Evolutionary conservation across 1,140 invertebrate species (phyloP).

Genomic region (Drepana arcuata): DNA sequence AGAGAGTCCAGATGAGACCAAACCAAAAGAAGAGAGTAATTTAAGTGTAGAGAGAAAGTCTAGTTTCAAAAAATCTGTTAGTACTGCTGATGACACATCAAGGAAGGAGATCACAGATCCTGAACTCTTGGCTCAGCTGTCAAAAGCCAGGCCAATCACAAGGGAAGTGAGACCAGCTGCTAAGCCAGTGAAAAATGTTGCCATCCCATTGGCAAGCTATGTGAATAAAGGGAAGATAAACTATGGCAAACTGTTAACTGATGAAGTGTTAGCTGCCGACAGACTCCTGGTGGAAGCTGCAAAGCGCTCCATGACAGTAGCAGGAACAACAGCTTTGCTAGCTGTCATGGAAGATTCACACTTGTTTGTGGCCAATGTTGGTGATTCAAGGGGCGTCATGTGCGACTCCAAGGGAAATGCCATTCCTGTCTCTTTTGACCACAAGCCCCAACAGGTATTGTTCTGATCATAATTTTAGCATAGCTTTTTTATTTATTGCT

Average conservation of each 20-base stretch:
- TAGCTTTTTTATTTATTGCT: no score
- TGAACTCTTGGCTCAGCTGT: slow-evolving; percentile 76
- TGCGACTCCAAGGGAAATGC: slow-evolving; percentile 91
- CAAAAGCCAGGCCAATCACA: slow-evolving; percentile 75
- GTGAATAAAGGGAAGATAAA: slow-evolving; percentile 83
- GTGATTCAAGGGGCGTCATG: slow-evolving; percentile 95
- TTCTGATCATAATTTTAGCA: no score
- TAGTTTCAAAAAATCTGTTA: slow-evolving; percentile 77
- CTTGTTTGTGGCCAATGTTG: slow-evolving; percentile 95
- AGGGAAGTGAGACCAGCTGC: slow-evolving; percentile 72
- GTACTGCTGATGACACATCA: slow-evolving; percentile 72
- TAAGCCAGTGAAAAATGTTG: slow-evolving; percentile 47
- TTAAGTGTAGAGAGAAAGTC: slow-evolving; percentile 72
- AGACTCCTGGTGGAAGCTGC: slow-evolving; percentile 83
- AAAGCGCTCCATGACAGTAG: slow-evolving; percentile 87
- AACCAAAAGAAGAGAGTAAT: slow-evolving; percentile 52
- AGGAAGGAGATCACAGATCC: slow-evolving; percentile 79
- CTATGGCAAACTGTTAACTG: slow-evolving; percentile 84
- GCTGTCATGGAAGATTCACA: slow-evolving; percentile 86
- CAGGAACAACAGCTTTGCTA: slow-evolving; percentile 94
- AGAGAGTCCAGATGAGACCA: slow-evolving; percentile 59
- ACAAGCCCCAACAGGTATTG: slow-evolving; percentile 94
- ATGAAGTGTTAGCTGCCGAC: slow-evolving; percentile 89
- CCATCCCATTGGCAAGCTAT: slow-evolving; percentile 69
- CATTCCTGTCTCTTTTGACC: slow-evolving; percentile 95